phyloP scores from a whole-genome alignment of 2,797 vertebrate species.

The Epinephelus awoara region DNA sequence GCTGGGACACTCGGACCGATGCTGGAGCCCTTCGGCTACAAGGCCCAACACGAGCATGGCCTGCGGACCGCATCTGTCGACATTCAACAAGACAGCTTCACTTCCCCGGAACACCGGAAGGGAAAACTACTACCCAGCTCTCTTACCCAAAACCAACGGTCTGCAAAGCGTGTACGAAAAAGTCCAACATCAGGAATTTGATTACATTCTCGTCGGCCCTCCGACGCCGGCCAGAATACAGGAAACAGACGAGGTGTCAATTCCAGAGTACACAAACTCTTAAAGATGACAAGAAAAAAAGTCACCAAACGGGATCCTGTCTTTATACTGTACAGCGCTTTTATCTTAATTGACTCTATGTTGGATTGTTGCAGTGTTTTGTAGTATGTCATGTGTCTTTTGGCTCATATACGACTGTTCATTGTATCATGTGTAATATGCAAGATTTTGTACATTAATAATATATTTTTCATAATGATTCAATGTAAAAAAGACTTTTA shows the following conservation, averaged over 20 bases:
- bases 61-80: conserved; percentile 89
- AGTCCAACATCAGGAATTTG: conserved; percentile 94
- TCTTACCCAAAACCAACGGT: conserved; percentile 90
- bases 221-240: conserved; percentile 92
- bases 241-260: conserved; percentile 92
- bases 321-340: conserved; percentile 78
- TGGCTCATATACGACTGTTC: conserved; percentile 84
- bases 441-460: conserved; percentile 88
- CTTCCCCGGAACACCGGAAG: conserved; percentile 92
- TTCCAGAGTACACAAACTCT: conserved; percentile 91
- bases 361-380: conserved; percentile 79
- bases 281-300: conserved; percentile 49
- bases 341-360: conserved; percentile 68
- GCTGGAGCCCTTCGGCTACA: conserved; percentile 95
- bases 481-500: conserved; percentile 83
- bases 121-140: conserved; percentile 93
- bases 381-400: conserved; percentile 78
- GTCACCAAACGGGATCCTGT: conserved; percentile 44
- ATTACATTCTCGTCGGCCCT: conserved; percentile 92
- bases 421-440: conserved; percentile 87
- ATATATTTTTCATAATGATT: conserved; percentile 88
- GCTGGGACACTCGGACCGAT: conserved; percentile 96
- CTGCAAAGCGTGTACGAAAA: conserved; percentile 96
- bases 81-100: conserved; percentile 94
- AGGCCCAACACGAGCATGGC: conserved; percentile 87